Evolutionary conservation across 2,888 invertebrate species (phyloP), one percentile per base, ranked within the genome.

Genomic region (Calameuta idolon): DNA sequence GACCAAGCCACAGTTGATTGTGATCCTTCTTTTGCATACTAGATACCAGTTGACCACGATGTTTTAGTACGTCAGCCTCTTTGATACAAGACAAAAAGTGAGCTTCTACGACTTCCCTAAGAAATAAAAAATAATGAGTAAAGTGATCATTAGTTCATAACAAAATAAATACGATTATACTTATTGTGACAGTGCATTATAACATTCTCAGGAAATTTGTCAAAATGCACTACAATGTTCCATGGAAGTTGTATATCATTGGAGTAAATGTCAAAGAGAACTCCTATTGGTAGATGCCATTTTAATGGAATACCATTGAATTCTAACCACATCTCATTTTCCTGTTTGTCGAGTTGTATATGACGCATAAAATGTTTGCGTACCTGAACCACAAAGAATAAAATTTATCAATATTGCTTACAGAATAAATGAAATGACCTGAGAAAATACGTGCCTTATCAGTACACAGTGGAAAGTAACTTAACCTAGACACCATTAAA

Each of bases 41-140:
- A 37, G 96, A 96, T 86, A 97, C 96, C 31, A 98, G 95, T 92
- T 96, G 96, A 11, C 97, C 96, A 84, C 97, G 94, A 90, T 99
- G 99, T 91, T 99, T 99, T 73, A 99, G 92, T n/a, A 97, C 96
- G 93, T 99, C 99, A 1, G 99, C 99, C 93, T 99, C 99, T 92
- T 99, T 99, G 12, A 99, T 93, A 83, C 97, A 96, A 33, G 98
- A 96, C 95, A 99, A 96, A 91, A 98, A 99, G 91, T 98, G 96
- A 3, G 98, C 95, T 92, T 99, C 98, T 30, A 99, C 95, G 23
- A 96, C 94, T 91, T 99, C 98, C 91, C 97, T 97, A 88, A 77
- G 93, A 92, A 76, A 77, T 79, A 55, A 12, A 78, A 74, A 78
- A 69, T 75, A 75, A 33, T 40, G 31, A 75, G 37, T 34, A 33